A percentile compares a stretch with the other conserved stretches of the same genome.
phyloP scores from a whole-genome alignment of 2,888 invertebrate genomes.

The Norana najaformis region DNA sequence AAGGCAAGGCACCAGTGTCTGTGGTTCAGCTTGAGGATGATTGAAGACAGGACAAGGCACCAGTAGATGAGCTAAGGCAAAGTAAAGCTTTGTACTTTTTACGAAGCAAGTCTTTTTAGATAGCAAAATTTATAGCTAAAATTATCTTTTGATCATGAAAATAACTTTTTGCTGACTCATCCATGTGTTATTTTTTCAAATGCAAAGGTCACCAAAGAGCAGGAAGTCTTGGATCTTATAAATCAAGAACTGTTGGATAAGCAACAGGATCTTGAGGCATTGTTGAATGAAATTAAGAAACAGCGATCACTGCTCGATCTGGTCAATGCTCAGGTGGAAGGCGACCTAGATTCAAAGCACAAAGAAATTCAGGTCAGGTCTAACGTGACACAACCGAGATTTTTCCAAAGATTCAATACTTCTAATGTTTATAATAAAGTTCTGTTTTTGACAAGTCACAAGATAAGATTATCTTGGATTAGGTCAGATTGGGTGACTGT shows the following conservation, averaged over 20 bases:
- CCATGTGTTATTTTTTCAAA: not conserved
- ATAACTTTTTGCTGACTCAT: not conserved
- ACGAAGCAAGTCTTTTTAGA: not conserved
- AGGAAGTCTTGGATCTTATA: conserved; percentile 48
- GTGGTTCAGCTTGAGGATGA: too few species aligned
- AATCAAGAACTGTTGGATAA: conserved; percentile 53
- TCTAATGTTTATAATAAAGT: not conserved
- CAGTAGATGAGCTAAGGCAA: not conserved
- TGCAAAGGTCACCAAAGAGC: conserved; percentile 16
- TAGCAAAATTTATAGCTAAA: not conserved
- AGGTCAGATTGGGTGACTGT: too few species aligned
- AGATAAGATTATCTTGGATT: too few species aligned
- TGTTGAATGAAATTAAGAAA: conserved; percentile 51
- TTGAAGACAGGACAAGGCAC: too few species aligned
- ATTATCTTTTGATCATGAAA: not conserved
- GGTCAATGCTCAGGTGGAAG: conserved; percentile 53
- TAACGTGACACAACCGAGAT: not conserved
- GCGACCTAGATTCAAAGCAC: conserved; percentile 51
- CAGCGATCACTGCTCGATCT: conserved; percentile 51
- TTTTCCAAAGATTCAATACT: not conserved
- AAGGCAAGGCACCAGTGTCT: too few species aligned
- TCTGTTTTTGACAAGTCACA: too few species aligned
- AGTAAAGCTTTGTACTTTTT: not conserved
- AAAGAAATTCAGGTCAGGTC: conserved; percentile 53
- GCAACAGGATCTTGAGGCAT: conserved; percentile 51